Conservation (phyloP, 2,797 vertebrate genomes). For the Chloroceryle inda region DNA sequence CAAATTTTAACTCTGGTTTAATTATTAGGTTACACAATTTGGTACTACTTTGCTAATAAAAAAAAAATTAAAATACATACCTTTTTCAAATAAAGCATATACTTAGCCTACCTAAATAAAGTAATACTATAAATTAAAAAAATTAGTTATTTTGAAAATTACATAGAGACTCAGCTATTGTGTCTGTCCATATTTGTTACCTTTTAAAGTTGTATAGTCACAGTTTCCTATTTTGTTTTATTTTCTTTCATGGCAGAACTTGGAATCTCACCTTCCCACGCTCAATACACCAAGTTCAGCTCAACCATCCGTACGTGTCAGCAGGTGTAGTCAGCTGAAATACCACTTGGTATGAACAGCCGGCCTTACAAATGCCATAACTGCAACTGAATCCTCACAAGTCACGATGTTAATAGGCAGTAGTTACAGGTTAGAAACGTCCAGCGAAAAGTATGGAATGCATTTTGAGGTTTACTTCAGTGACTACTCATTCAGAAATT, state of each 20-base stretch:
- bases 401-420: neutral
- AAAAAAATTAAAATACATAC: neutral
- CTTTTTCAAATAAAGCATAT: neutral
- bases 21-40: slow-evolving; percentile 9
- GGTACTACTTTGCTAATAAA: neutral
- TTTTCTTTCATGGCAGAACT: neutral
- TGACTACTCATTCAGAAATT: neutral
- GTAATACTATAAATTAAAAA: neutral
- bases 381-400: neutral
- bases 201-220: neutral
- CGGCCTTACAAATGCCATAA: neutral
- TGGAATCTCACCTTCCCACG: neutral
- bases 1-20: slow-evolving; percentile 35
- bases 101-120: neutral
- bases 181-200: neutral
- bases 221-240: neutral
- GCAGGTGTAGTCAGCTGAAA: neutral
- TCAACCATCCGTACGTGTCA: neutral
- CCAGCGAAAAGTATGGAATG: neutral
- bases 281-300: neutral
- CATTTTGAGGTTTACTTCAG: neutral
- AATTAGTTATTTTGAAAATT: neutral
- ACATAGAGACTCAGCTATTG: neutral
- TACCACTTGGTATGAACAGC: neutral
- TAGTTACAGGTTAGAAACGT: neutral